These are phyloP conservation scores for Arge pagana DNA, from an alignment of 2,888 invertebrate genomes.

Conservation along the genomic window DNA sequence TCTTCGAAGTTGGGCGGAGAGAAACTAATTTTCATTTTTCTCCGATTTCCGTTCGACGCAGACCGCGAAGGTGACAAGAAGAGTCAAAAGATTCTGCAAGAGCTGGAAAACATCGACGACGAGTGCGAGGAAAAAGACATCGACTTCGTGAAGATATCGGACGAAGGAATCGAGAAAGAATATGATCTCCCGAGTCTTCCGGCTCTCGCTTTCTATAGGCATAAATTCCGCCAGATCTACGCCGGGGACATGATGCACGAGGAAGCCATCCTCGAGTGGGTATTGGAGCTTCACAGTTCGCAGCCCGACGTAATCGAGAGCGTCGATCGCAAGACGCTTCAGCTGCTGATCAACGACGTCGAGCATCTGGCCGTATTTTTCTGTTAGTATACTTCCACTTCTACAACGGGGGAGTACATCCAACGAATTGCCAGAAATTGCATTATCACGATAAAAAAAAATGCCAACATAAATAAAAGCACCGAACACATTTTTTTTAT, in stretches of 20 bases:
- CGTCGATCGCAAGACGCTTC: conserved; percentile 87
- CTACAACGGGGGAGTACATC: too few relatives aligned
- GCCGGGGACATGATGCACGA: conserved; percentile 89
- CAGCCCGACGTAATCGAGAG: conserved; percentile 89
- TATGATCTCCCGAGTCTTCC: conserved; percentile 83
- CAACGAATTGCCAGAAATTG: too few relatives aligned
- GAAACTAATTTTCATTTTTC: conserved; percentile 2
- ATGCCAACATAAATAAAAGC: too few relatives aligned
- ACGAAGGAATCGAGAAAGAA: conserved; percentile 84
- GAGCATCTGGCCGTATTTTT: conserved; percentile 92
- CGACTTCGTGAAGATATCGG: conserved; percentile 90
- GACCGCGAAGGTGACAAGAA: conserved; percentile 90
- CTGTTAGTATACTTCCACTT: conserved; percentile 75
- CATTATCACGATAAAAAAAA: too few relatives aligned
- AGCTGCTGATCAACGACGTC: conserved; percentile 85
- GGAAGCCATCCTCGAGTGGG: conserved; percentile 87
- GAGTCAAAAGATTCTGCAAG: conserved; percentile 84
- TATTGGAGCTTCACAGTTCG: conserved; percentile 81
- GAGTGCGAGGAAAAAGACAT: conserved; percentile 91
- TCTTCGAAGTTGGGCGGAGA: background rate
- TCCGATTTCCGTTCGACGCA: too few relatives aligned
- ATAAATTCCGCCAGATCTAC: conserved; percentile 87
- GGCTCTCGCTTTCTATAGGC: conserved; percentile 83
- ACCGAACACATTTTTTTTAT: too few relatives aligned
- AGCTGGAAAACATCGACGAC: conserved; percentile 90